Base-by-base conservation (phyloP, 2,888 invertebrate genomes). In the Caenorhabditis auriculariae region DNA sequence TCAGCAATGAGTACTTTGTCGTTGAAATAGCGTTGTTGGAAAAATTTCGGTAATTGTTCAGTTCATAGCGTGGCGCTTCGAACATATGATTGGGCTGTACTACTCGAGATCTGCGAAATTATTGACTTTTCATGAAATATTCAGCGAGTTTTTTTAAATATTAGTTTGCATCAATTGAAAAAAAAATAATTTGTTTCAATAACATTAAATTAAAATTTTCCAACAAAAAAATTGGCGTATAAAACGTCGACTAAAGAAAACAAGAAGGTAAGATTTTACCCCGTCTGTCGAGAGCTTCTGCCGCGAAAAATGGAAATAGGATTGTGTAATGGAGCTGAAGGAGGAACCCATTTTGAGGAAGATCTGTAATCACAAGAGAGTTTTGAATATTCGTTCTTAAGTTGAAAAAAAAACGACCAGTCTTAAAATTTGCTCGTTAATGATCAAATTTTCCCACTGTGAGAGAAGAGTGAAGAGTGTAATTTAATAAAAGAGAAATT, bases 1-100 rank as follows among this genome's bases (percentile, higher is more conserved):
- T 93, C 71, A 93, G 85, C 59, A 91, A 82, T n/a, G 93, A 93
- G 84, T 96, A 96, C 85, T 95, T 94, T 51, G 93, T 93, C 83
- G 93, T 93, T 83, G 91, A 88, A 81, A 93, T 89, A 84, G 89
- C 82, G 83, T 93, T 93, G 81, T 89, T 87, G 74, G 89, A 88
- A 81, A 89, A 88, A 47, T 87, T 53, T 19, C 60, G 51, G 54
- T 63, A 75, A 52, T 76, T 77, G 12, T 50, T 55, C 1, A 73
- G 63, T 9, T 68, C 56, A 46, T 76, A 77, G 21, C 77, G 65
- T 2, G 70, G 72, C 4, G 62, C 51, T 21, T 68, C 60, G 32
- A 49, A 54, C 32, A 66, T 19, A 52, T 61, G 63, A 42, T 70
- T 70, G 0, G 68, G 68, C 9, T 54, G 58, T 26, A 70, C 66